These are phyloP conservation scores for Metacarcinus magister DNA, from an alignment of 2,888 invertebrate species.

Conservation along the genomic window DNA sequence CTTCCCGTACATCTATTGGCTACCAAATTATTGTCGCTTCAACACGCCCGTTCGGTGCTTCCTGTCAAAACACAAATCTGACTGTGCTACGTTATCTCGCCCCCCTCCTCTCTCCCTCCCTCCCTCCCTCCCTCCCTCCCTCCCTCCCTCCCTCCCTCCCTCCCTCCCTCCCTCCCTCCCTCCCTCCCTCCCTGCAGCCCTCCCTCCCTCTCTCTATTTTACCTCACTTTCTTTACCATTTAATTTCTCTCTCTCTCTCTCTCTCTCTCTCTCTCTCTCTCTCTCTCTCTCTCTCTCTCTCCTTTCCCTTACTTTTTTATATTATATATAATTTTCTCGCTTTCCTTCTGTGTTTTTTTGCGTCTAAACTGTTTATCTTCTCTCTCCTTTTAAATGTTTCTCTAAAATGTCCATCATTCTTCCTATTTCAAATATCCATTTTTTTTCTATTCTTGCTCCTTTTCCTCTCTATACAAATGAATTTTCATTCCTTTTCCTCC, in stretches of 20 bases:
- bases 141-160: neutral
- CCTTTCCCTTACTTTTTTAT: neutral
- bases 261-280: neutral
- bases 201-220: neutral
- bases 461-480: too few species aligned
- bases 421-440: too few species aligned
- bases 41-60: neutral
- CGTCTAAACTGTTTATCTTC: neutral
- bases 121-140: neutral
- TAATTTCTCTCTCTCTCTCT: neutral
- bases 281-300: neutral
- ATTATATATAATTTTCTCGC: neutral
- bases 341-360: neutral
- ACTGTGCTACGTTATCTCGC: neutral
- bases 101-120: neutral
- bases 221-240: neutral
- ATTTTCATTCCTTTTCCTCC: too few species aligned
- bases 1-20: constrained; percentile 26
- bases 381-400: too few species aligned
- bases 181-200: too few species aligned
- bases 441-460: too few species aligned
- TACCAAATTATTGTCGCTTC: constrained; percentile 8
- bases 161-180: neutral
- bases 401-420: too few species aligned
- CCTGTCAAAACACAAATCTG: neutral